A percentile compares a stretch with the other conserved stretches of the same genome.
These are phyloP conservation scores for Meiosimyza platycephala DNA, from an alignment of 2,888 invertebrate species.

Conservation along the genomic window DNA sequence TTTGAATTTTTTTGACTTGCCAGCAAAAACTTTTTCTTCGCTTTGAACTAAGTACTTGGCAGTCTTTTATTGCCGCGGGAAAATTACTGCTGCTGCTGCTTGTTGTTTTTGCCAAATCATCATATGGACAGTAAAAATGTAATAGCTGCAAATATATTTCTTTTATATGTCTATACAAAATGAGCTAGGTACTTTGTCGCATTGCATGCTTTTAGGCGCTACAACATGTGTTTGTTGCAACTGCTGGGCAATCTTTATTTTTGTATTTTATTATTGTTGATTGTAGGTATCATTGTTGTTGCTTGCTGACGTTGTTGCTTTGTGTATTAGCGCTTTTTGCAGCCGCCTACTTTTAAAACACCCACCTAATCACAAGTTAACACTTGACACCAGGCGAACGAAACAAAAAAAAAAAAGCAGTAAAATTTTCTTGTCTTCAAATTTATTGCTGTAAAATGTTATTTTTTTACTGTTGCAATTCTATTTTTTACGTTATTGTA, in stretches of 20 bases:
- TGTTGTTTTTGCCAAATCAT: too few species aligned
- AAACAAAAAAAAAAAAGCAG: neutral
- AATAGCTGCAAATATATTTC: too few species aligned
- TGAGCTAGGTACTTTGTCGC: too few species aligned
- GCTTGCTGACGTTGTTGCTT: conserved; percentile 1
- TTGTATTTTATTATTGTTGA: neutral
- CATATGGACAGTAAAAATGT: too few species aligned
- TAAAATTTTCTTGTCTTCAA: too few species aligned
- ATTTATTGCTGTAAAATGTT: too few species aligned
- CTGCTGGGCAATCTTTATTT: neutral
- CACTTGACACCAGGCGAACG: conserved; percentile 41
- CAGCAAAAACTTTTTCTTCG: neutral
- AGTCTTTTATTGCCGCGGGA: conserved; percentile 10
- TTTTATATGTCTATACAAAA: too few species aligned
- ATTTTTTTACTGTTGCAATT: too few species aligned
- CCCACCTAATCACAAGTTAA: conserved; percentile 26
- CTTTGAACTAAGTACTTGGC: neutral
- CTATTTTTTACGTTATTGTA: too few species aligned
- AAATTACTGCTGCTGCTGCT: neutral
- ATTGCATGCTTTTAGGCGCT: conserved; percentile 11
- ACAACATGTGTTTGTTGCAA: too few species aligned
- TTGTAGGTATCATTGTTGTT: neutral
- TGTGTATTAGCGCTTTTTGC: conserved; percentile 14
- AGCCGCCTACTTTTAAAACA: conserved; percentile 22
- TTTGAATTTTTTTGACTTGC: too few species aligned